Percentiles rank a stretch among this genome's conserved stretches.
Evolutionary conservation across 2,113 vertebrate species (phyloP).

Genomic region (Apus apus): DNA sequence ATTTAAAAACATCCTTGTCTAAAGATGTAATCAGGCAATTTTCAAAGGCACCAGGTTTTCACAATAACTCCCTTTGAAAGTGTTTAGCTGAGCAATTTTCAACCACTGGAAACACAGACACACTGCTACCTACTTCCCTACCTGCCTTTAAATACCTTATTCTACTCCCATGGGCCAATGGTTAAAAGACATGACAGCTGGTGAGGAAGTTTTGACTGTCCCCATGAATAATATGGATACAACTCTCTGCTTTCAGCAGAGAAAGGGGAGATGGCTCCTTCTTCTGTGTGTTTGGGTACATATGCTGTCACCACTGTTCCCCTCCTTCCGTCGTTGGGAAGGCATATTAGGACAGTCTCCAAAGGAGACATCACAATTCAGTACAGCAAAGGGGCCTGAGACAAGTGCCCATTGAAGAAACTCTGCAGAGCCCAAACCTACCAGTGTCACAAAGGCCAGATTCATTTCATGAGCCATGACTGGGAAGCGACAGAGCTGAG

Average conservation of each 20-base stretch:
- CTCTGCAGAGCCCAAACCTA: background rate
- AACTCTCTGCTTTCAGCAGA: background rate
- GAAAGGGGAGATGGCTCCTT: background rate
- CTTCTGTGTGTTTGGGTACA: accelerated
- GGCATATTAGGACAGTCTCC: background rate
- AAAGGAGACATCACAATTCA: background rate
- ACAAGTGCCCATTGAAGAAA: background rate
- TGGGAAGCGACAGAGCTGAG: background rate
- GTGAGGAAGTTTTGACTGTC: background rate
- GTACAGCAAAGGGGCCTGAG: background rate
- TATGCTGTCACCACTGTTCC: background rate
- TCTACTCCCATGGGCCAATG: background rate
- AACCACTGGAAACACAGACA: background rate
- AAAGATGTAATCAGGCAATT: background rate
- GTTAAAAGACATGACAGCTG: background rate
- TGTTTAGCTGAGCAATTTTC: background rate
- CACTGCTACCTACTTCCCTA: background rate
- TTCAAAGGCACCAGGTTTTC: background rate
- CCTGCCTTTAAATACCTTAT: background rate
- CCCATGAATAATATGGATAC: background rate
- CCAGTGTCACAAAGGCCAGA: background rate
- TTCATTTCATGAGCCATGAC: background rate
- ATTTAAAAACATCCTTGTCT: background rate
- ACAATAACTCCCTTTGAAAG: background rate
- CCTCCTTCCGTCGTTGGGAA: background rate